Evolutionary conservation across 2,797 vertebrate species (phyloP), one percentile per base, ranked within the genome.

Genomic region (Gymnothorax javanicus): DNA sequence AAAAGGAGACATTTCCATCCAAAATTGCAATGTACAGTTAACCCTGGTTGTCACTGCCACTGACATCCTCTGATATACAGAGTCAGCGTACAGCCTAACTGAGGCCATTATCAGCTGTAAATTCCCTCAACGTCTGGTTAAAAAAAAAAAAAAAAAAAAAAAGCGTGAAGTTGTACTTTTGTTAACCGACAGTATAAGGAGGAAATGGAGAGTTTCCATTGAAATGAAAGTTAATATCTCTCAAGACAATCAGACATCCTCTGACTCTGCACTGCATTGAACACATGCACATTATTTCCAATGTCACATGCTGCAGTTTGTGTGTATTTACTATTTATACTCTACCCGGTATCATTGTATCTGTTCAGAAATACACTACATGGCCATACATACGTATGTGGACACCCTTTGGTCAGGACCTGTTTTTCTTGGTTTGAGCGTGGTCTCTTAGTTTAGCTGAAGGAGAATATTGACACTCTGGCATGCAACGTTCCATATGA

Each of bases 91-190:
- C 43, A 50, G 43, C 13, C 43, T 27, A 50, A 77, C 11, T 4
- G 50, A 79, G 75, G 11, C 20, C 15, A 7, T 79, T 75, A 50
- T 75, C 71, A 20, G 71, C 71, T 75, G 71, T 50, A 17, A 50
- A 75, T 33, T 23, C 62, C 62, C 20, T 67, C 12, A 1, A 13
- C 5, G 50, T 20, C 50, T 20, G 75, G 7, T 50, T 0, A 13
- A 52, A 79, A 50, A 52, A 79, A 77, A 79, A 79, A 13, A 52
- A 79, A 50, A 52, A 79, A 77, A 79, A 79, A 79, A 52, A 20
- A n/a, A 6, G 7, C 54, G 43, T 54, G 52, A 23, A 79, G 15
- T 52, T 23, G 20, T 4, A 23, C 75, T 79, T 23, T 43, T 54
- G 27, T 75, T 75, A 11, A 33, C 71, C 27, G 69, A 73, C 0